A percentile compares a stretch with the other conserved stretches of the same genome.
These are phyloP conservation scores for Pocillopora meandrina DNA, from an alignment of 92 coral and sea anemone genomes.

Conservation along the genomic window DNA sequence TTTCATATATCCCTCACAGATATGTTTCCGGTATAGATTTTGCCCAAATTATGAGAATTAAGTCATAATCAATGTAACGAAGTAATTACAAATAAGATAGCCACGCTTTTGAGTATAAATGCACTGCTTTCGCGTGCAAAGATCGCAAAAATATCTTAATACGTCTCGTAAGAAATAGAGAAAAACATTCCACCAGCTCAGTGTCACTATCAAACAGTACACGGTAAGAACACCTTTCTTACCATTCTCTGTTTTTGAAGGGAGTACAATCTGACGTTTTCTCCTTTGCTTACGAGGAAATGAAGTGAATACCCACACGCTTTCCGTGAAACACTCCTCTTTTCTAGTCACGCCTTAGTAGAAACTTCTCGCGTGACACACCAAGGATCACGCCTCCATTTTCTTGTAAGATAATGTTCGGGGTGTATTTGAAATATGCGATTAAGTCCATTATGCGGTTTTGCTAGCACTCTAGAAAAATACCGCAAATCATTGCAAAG, in stretches of 20 bases:
- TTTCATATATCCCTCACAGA: neutral
- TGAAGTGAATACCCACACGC: too few species aligned
- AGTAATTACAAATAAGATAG: neutral
- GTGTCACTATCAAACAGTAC: neutral
- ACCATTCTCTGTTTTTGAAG: too few species aligned
- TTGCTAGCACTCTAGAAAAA: neutral
- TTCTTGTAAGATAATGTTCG: neutral
- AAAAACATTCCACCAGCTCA: neutral
- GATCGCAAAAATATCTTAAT: neutral
- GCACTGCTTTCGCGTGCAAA: neutral
- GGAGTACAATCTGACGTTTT: too few species aligned
- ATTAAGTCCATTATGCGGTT: neutral
- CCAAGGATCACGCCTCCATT: neutral
- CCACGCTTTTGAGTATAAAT: neutral
- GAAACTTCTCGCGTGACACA: neutral
- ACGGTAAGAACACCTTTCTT: too few species aligned
- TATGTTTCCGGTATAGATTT: neutral
- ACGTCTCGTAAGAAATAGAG: neutral
- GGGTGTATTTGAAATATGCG: slow-evolving; percentile 5
- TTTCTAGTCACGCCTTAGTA: neutral
- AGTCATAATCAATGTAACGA: neutral
- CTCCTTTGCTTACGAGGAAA: too few species aligned
- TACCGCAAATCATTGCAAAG: neutral
- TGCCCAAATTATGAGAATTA: neutral
- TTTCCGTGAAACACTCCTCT: neutral